Base-by-base conservation (phyloP, 2,797 vertebrate genomes). In the Melanotaenia pygmaea region DNA sequence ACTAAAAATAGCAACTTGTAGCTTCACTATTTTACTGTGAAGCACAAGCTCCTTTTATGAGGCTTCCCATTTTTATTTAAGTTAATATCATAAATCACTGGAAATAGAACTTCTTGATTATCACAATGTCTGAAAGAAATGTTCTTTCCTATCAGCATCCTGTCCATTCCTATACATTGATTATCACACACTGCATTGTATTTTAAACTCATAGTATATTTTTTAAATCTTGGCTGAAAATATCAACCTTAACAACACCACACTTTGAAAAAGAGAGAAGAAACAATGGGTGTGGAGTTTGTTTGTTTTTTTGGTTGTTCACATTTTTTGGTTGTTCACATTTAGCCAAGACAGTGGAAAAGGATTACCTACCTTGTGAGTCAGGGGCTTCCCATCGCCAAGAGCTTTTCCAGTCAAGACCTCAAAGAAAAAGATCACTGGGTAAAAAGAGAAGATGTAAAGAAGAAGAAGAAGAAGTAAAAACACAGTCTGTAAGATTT, bases 391-490 rank as follows among this genome's bases (percentile, higher is more conserved):
- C 61, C 98, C 96, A 76, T 99, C 97, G 22, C 95, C 93, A 9
- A 98, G 68, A 16, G 95, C 90, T 88, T 99, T 99, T 83, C 98
- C 98, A 16, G 94, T 95, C 67, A 96, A 89, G 64, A 95, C 94
- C 59, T 99, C 98, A 91, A 98, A 97, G 37, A 99, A 91, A 86
- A 96, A 96, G 83, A 99, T 92, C 70, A 96, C 98, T 99, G 63
- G 30, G 16, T 18, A 58, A 77, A 34, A 45, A 50, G 26, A 67
- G 37, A 66, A 24, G 11, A 34, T 56, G 73, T 26, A 26, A 26
- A 26, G 26, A 26, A 26, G 26, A 26, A 26, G 26, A 26, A 26
- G 26, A 26, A 26, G 26, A 14, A 40, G 1, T 40, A 50, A 76
- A 67, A 69, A 10, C 26, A 56, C 56, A 73, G 16, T 34, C 28